Base-by-base conservation (phyloP, 2,888 invertebrate genomes). In the Agrotis segetum region DNA sequence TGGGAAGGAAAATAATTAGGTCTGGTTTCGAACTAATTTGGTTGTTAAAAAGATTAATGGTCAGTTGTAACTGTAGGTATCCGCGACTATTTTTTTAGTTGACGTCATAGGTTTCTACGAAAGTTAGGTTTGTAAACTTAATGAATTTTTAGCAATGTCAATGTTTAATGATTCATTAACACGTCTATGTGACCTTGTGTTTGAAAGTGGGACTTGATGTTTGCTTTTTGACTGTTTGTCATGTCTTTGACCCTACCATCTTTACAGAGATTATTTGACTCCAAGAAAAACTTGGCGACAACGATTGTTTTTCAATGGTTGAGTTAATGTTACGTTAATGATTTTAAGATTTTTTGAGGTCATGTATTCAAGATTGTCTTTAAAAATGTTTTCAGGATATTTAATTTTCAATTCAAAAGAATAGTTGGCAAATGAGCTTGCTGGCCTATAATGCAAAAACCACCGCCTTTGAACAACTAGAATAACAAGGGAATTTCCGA, bases 91-190 rank as follows among this genome's bases (percentile, higher is more conserved):
- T 40, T 71, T 53, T 62, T 62, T 49, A 17, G 58, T 13, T 60
- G 52, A 65, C 66, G 77, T 67, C 55, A 58, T 63, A 46, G 19
- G 24, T 71, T 68, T 68, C n/a, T 61, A 50, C 13, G 44, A 66
- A 75, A 76, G 47, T 24, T 17, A 21, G 21, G 13, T 16, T n/a
- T 13, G 46, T 66, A 34, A 19, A 56, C 11, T 11, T 29, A 64
- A 61, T 67, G n/a, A 46, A 58, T 19, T 69, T 70, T 55, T 52
- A 29, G 50, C 63, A 71, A 47, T 55, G 62, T 71, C 76, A 71
- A 80, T 79, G 71, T 70, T 65, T 71, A 80, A 77, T 62, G 21
- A 67, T 58, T 67, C 47, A 73, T 73, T 61, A 77, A 67, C 55
- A 61, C 17, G 24, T 65, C 24, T 29, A 24, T 17, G 19, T 46